Percentiles rank a stretch among this genome's conserved stretches.
Conservation (phyloP, 2,888 invertebrate genomes). For the Scrobipalpa atriplicella region DNA sequence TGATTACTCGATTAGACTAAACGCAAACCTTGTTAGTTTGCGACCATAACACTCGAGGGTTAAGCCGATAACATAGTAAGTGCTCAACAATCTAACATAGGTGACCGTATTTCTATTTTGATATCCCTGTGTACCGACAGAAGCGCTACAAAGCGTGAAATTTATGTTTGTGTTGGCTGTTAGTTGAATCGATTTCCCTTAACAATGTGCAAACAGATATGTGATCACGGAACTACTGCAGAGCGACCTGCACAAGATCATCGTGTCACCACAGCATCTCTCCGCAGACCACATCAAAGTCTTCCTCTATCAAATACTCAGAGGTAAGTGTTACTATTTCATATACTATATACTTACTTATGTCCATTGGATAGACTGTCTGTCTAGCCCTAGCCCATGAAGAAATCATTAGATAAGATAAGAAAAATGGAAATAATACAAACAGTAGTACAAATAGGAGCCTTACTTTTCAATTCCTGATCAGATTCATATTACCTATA, state of each 20-base stretch:
- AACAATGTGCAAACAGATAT: slow-evolving; percentile 87
- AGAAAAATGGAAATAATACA: too few species aligned
- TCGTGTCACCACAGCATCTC: slow-evolving; percentile 99
- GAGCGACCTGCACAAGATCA: slow-evolving; percentile 99
- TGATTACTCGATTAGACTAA: slow-evolving; percentile 7
- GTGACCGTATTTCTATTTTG: not conserved
- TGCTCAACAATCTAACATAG: slow-evolving; percentile 19
- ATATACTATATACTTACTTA: too few species aligned
- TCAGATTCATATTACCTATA: too few species aligned
- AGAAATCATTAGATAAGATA: too few species aligned
- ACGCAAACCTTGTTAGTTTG: slow-evolving; percentile 9
- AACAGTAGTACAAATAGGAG: too few species aligned
- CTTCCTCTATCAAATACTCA: slow-evolving; percentile 99
- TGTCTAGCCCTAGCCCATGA: too few species aligned
- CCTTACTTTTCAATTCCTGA: too few species aligned
- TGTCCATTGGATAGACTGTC: too few species aligned
- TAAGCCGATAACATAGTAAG: not conserved
- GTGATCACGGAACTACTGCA: slow-evolving; percentile 99
- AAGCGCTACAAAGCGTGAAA: not conserved
- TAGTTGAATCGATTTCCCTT: slow-evolving; percentile 52
- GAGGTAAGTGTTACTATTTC: slow-evolving; percentile 87
- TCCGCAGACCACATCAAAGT: slow-evolving; percentile 99
- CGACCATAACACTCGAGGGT: slow-evolving; percentile 12
- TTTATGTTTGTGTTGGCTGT: not conserved
- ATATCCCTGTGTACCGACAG: not conserved